Conservation (phyloP, 2,113 vertebrate species). For the Microtus ochrogaster region DNA sequence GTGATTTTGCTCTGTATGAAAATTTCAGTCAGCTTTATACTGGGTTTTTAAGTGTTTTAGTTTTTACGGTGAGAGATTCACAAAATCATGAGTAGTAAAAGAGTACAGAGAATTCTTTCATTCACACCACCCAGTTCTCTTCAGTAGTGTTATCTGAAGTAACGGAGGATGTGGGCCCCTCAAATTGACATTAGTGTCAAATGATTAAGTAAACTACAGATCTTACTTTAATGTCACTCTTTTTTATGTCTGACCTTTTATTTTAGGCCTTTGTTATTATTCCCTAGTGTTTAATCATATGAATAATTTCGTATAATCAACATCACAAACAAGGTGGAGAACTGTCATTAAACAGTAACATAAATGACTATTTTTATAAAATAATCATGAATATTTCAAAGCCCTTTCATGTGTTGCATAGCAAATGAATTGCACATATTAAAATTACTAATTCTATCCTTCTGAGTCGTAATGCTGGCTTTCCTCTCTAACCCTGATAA, state of each 20-base stretch:
- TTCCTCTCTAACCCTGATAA: background rate
- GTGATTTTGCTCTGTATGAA: background rate
- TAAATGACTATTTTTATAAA: constrained; percentile 35
- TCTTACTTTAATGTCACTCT: background rate
- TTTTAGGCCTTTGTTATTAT: background rate
- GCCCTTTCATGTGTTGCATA: background rate
- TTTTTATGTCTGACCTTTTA: background rate
- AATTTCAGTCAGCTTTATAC: background rate
- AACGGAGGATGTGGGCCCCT: background rate
- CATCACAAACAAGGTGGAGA: background rate
- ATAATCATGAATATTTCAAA: background rate
- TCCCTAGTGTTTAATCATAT: background rate
- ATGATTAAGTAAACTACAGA: background rate
- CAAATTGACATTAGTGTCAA: background rate
- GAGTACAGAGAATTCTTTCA: background rate
- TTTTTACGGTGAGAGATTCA: constrained; percentile 5
- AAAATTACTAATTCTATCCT: constrained; percentile 25
- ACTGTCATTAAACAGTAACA: background rate
- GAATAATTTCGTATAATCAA: background rate
- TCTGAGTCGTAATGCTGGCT: background rate
- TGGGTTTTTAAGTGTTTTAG: background rate
- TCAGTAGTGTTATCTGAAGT: background rate
- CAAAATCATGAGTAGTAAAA: background rate
- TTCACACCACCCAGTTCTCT: background rate
- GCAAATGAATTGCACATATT: background rate